A percentile compares a stretch with the other conserved stretches of the same genome.
phyloP scores from a whole-genome alignment of 2,797 vertebrate species.

The Argentina silus region DNA sequence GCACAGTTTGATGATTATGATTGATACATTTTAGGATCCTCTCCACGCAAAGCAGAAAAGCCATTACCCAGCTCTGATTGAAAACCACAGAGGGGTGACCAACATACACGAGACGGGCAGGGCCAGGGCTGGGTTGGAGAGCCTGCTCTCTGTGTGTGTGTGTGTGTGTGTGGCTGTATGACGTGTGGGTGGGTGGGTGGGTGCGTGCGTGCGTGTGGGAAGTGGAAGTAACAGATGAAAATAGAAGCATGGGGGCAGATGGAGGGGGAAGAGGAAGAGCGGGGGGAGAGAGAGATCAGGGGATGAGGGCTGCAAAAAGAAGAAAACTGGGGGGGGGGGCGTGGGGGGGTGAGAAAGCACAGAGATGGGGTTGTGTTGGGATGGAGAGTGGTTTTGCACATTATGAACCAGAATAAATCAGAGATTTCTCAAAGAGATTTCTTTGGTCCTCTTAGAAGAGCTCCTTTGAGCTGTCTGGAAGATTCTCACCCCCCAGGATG shows the following conservation, averaged over 20 bases:
- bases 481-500: background rate
- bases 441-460: background rate
- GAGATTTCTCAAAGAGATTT: background rate
- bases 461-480: background rate
- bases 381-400: too few relatives aligned
- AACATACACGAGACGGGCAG: background rate
- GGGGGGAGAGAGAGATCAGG: background rate
- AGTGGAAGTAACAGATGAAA: background rate
- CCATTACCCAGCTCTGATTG: slow-evolving; percentile 43
- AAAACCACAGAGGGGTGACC: slow-evolving; percentile 42
- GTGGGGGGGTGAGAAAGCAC: background rate
- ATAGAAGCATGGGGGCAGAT: background rate
- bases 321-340: slow-evolving; percentile 10
- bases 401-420: too few relatives aligned
- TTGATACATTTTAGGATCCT: slow-evolving; percentile 36
- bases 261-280: slow-evolving; percentile 9
- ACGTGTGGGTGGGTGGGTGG: background rate
- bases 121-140: background rate
- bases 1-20: slow-evolving; percentile 43
- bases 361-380: background rate
- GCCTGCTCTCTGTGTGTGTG: too few relatives aligned
- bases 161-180: too few relatives aligned
- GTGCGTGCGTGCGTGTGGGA: background rate
- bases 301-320: slow-evolving; percentile 9
- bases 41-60: slow-evolving; percentile 38